Conservation (phyloP, 2,888 invertebrate species). For the Sminthurinus aureus region DNA sequence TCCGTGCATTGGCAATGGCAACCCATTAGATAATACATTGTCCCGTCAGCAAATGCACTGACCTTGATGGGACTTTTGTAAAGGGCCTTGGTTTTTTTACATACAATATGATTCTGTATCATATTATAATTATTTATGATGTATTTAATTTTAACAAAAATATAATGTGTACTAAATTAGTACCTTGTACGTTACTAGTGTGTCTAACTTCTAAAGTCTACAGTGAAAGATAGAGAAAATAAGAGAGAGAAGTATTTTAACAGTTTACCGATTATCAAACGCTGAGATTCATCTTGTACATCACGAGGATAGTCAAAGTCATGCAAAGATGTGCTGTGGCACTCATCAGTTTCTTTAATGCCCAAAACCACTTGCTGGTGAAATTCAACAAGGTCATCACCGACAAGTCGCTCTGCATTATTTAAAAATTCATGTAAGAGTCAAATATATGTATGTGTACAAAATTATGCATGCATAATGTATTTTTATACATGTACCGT, state of each 20-base stretch:
- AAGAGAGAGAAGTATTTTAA: constrained; percentile 18
- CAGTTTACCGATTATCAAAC: constrained; percentile 59
- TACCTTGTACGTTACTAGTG: neutral
- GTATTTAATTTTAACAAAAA: neutral
- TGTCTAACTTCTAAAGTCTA: neutral
- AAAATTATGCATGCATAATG: no score
- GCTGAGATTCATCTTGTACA: constrained; percentile 59
- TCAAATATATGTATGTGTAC: no score
- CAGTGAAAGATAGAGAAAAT: neutral
- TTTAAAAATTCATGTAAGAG: no score
- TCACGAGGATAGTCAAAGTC: constrained; percentile 60
- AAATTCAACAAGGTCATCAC: constrained; percentile 92
- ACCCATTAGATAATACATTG: no score
- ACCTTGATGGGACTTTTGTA: no score
- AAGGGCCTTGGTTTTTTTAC: no score
- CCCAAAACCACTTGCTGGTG: constrained; percentile 79
- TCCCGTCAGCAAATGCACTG: no score
- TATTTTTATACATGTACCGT: no score
- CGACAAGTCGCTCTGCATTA: constrained; percentile 78
- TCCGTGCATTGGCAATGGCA: no score
- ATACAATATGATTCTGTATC: no score
- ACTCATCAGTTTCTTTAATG: constrained; percentile 68
- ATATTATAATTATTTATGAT: no score
- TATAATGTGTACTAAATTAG: neutral
- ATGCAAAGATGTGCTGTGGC: constrained; percentile 62